These are phyloP conservation scores for Zhengitettix transpicula DNA, from an alignment of 2,888 invertebrate species.

Conservation along the genomic window DNA sequence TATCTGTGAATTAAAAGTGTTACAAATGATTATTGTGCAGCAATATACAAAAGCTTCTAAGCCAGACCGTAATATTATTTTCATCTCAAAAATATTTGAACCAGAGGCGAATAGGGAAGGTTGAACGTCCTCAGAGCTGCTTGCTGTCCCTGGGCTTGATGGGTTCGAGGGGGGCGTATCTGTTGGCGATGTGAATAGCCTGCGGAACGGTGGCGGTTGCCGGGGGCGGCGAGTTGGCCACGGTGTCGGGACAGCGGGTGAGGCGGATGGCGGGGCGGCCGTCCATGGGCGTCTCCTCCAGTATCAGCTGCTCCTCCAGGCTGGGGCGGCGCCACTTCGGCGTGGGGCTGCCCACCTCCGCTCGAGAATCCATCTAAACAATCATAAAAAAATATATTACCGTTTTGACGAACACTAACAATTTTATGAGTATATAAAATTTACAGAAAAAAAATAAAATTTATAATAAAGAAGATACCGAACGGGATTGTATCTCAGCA, in stretches of 20 bases:
- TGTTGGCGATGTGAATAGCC: constrained; percentile 6
- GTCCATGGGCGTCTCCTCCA: constrained; percentile 11
- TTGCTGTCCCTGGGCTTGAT: constrained; percentile 9
- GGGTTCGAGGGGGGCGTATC: constrained; percentile 13
- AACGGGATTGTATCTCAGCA: too few relatives aligned
- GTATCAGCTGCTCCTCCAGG: constrained; percentile 11
- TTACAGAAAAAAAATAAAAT: too few relatives aligned
- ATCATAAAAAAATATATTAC: not conserved
- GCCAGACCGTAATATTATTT: too few relatives aligned
- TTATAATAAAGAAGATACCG: too few relatives aligned
- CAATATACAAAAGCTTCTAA: too few relatives aligned
- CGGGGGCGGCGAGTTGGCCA: constrained; percentile 2
- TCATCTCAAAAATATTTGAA: too few relatives aligned
- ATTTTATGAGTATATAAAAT: too few relatives aligned
- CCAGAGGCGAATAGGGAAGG: too few relatives aligned
- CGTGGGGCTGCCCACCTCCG: constrained; percentile 13
- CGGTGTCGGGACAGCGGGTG: constrained; percentile 8
- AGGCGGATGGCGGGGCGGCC: constrained; percentile 14
- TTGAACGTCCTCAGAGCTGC: not conserved
- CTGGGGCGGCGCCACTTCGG: constrained; percentile 13
- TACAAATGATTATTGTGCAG: too few relatives aligned
- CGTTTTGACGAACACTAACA: too few relatives aligned
- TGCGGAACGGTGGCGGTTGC: not conserved
- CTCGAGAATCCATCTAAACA: constrained; percentile 9
- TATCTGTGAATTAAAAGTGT: too few relatives aligned